Evolutionary conservation across 2,113 vertebrate species (phyloP).

Genomic region (Osmerus mordax): DNA sequence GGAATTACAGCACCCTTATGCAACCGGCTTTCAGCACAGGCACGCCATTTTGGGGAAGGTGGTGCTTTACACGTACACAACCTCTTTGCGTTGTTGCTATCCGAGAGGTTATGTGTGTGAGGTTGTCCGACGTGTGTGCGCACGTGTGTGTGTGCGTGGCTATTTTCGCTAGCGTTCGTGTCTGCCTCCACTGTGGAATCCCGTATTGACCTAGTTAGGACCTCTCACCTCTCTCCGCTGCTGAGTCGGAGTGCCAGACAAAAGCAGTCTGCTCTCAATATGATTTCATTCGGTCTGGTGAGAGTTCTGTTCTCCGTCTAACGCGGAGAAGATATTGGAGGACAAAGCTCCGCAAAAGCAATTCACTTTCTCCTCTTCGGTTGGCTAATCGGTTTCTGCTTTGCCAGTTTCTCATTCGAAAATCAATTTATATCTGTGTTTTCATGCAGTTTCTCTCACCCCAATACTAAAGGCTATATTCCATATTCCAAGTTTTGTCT

Average conservation of each 20-base stretch:
- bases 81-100: neutral
- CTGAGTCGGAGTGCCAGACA: neutral
- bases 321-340: neutral
- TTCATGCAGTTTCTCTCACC: slow-evolving; percentile 42
- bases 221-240: slow-evolving; percentile 8
- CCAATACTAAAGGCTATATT: no score
- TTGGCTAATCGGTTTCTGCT: neutral
- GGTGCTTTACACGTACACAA: slow-evolving; percentile 42
- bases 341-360: slow-evolving; percentile 51
- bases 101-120: slow-evolving; percentile 13
- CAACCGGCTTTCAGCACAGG: slow-evolving; percentile 44
- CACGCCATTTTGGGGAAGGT: slow-evolving; percentile 15
- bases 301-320: neutral
- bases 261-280: neutral
- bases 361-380: slow-evolving; percentile 35
- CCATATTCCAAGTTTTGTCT: no score
- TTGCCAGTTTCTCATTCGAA: slow-evolving; percentile 26
- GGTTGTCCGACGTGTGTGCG: slow-evolving; percentile 40
- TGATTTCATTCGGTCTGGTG: neutral
- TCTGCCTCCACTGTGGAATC: slow-evolving; percentile 33
- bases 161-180: slow-evolving; percentile 28
- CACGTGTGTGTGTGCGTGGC: slow-evolving; percentile 8
- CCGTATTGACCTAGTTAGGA: slow-evolving; percentile 47
- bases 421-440: slow-evolving; percentile 65
- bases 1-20: slow-evolving; percentile 44